Evolutionary conservation across 92 coral and sea anemone species (phyloP).

Genomic region (Pocillopora meandrina): DNA sequence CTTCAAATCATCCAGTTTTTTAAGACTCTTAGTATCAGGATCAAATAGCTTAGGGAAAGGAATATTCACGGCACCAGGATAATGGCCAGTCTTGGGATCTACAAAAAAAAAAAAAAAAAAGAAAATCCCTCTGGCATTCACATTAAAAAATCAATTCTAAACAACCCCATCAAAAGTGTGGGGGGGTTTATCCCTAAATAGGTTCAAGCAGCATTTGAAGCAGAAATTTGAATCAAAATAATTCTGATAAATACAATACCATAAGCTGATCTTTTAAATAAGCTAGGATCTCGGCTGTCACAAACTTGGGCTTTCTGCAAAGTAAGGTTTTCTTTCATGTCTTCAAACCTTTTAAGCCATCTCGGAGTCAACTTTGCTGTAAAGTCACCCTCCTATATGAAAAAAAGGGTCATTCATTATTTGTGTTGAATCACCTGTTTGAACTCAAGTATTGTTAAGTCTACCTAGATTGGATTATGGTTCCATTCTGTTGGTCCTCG

Average conservation of each 20-base stretch:
- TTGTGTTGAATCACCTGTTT: too few relatives aligned
- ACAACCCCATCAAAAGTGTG: not conserved
- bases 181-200: not conserved
- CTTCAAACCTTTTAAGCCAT: slow-evolving; percentile 63
- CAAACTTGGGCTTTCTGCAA: slow-evolving; percentile 61
- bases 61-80: slow-evolving; percentile 78
- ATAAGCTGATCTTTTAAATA: slow-evolving; percentile 33
- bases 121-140: too few relatives aligned
- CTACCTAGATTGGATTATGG: not conserved
- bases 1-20: slow-evolving; percentile 54
- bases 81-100: slow-evolving; percentile 76
- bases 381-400: slow-evolving; percentile 66
- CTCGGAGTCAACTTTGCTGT: slow-evolving; percentile 37
- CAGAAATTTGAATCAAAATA: not conserved
- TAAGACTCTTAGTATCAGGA: slow-evolving; percentile 52
- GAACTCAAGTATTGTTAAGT: not conserved
- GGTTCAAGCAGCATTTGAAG: not conserved
- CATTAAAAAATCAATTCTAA: too few relatives aligned
- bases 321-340: slow-evolving; percentile 64
- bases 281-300: slow-evolving; percentile 47
- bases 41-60: slow-evolving; percentile 52
- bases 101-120: not conserved
- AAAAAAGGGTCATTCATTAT: not conserved
- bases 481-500: not conserved
- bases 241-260: slow-evolving; percentile 24